These are phyloP conservation scores for Chamaea fasciata DNA, from an alignment of 2,113 vertebrate species.

Conservation along the genomic window DNA sequence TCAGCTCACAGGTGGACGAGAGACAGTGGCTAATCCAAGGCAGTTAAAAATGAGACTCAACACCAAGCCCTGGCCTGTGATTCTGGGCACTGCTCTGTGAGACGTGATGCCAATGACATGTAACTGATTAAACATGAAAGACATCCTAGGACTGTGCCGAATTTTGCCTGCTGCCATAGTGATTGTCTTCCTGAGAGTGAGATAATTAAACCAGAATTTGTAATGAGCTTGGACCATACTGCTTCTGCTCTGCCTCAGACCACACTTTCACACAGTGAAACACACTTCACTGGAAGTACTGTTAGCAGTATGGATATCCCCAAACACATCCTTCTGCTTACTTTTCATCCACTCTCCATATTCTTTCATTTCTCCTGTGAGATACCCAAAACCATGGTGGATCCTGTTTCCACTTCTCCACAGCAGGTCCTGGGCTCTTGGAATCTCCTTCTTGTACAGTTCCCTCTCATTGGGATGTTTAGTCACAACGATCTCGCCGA, in stretches of 20 bases:
- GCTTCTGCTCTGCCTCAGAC: neutral
- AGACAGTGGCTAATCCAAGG: neutral
- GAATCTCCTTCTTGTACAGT: neutral
- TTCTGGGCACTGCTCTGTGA: neutral
- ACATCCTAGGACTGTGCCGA: neutral
- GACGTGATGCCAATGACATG: neutral
- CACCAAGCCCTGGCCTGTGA: neutral
- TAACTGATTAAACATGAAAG: neutral
- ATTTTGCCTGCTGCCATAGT: neutral
- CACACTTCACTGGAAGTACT: neutral
- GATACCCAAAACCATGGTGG: constrained; percentile 14
- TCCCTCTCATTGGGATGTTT: neutral
- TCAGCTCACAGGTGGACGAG: neutral
- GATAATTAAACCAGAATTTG: neutral
- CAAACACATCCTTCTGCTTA: neutral
- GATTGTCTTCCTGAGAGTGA: neutral
- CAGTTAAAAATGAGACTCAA: neutral
- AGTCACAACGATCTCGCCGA: constrained; percentile 32
- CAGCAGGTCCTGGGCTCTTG: neutral
- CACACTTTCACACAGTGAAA: neutral
- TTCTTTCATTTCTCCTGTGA: constrained; percentile 75
- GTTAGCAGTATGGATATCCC: neutral
- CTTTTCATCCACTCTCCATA: constrained; percentile 76
- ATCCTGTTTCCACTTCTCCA: neutral
- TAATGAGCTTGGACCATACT: fast-evolving